Evolutionary conservation across 2,888 invertebrate species (phyloP).

Genomic region (Drosophila limbata): DNA sequence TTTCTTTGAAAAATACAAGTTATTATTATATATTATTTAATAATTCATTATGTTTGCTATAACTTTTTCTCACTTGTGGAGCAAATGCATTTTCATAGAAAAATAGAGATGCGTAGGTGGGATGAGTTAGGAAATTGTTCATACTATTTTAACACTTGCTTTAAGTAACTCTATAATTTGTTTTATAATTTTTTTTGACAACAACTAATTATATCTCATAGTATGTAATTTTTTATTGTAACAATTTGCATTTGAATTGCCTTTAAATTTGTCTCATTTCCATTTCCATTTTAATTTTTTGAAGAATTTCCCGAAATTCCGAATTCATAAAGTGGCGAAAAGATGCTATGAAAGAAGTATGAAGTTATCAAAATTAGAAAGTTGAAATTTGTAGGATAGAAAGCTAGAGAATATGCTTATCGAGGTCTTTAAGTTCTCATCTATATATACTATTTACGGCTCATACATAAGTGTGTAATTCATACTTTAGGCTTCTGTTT

Average conservation of each 20-base stretch:
- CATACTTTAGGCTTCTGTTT: slow-evolving; percentile 56
- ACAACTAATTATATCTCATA: slow-evolving; percentile 51
- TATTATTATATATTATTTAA: slow-evolving; percentile 37
- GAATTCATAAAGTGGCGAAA: slow-evolving; percentile 7
- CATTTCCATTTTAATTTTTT: neutral
- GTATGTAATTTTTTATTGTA: slow-evolving; percentile 32
- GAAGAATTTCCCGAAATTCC: slow-evolving; percentile 19
- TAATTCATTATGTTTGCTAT: slow-evolving; percentile 42
- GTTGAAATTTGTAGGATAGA: slow-evolving; percentile 21
- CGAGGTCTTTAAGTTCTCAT: slow-evolving; percentile 63
- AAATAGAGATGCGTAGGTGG: slow-evolving; percentile 85
- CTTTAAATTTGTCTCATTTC: slow-evolving; percentile 21
- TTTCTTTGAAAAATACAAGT: slow-evolving; percentile 59
- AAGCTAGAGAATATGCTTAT: slow-evolving; percentile 40
- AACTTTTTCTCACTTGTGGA: slow-evolving; percentile 61
- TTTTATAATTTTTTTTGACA: slow-evolving; percentile 35
- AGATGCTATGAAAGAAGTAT: slow-evolving; percentile 16
- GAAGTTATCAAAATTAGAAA: slow-evolving; percentile 40
- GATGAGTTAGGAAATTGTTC: slow-evolving; percentile 84
- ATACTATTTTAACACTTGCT: slow-evolving; percentile 56
- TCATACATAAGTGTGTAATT: slow-evolving; percentile 32
- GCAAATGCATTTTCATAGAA: slow-evolving; percentile 82
- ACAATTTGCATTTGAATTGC: slow-evolving; percentile 51
- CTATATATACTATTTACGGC: slow-evolving; percentile 38
- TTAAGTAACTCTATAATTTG: slow-evolving; percentile 47